phyloP scores from a whole-genome alignment of 2,888 invertebrate genomes.

The Cinara cedri region DNA sequence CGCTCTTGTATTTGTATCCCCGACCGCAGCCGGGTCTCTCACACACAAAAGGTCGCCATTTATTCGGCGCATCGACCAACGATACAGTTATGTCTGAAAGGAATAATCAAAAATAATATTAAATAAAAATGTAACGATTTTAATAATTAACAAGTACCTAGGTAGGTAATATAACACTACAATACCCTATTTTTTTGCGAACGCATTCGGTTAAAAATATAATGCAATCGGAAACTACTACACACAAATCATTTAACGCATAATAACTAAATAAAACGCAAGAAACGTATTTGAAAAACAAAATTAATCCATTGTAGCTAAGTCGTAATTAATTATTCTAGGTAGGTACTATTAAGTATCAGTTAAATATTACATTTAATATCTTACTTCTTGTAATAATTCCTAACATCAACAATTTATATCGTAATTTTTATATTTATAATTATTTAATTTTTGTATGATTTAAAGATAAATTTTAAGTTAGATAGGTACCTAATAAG shows the following conservation, averaged over 20 bases:
- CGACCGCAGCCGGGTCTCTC: conserved; percentile 59
- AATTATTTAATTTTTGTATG: too few relatives aligned
- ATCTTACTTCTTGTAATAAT: too few relatives aligned
- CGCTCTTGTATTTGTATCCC: conserved; percentile 60
- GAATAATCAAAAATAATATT: neutral
- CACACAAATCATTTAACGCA: conserved; percentile 22
- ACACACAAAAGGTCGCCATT: conserved; percentile 54
- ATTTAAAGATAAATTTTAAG: too few relatives aligned
- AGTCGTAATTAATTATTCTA: too few relatives aligned
- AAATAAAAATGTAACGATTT: neutral
- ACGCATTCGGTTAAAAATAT: neutral
- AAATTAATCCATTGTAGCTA: too few relatives aligned
- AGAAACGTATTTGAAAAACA: neutral
- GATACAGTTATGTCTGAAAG: conserved; percentile 32
- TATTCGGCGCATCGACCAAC: neutral
- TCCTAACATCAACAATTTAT: too few relatives aligned
- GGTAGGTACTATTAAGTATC: too few relatives aligned
- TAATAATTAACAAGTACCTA: neutral
- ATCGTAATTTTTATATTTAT: too few relatives aligned
- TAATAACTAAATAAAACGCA: conserved; percentile 19
- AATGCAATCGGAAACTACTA: conserved; percentile 33
- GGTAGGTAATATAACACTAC: too few relatives aligned
- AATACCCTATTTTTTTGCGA: too few relatives aligned
- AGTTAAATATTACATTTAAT: too few relatives aligned
- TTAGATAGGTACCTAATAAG: too few relatives aligned